Evolutionary conservation across 2,113 vertebrate species (phyloP).

Genomic region (Clinocottus analis): DNA sequence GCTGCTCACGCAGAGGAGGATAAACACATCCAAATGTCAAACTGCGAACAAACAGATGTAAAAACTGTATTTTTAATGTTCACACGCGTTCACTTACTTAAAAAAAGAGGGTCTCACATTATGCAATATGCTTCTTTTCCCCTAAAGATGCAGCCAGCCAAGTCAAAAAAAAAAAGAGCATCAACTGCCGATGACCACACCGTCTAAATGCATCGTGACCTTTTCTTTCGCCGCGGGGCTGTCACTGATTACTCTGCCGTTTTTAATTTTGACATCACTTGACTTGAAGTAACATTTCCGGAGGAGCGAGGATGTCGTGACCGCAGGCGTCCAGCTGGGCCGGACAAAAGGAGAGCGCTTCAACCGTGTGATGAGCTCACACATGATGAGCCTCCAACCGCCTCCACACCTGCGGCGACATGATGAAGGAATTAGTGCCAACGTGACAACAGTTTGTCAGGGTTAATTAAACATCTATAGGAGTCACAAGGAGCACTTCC

Average conservation of each 20-base stretch:
- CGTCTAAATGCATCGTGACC: neutral
- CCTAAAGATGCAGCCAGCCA: too few relatives aligned
- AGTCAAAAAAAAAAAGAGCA: too few relatives aligned
- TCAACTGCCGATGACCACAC: neutral
- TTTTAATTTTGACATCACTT: conserved; percentile 31
- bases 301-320: conserved; percentile 21
- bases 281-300: conserved; percentile 64
- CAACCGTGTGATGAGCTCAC: neutral
- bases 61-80: neutral
- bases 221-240: conserved; percentile 33
- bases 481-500: neutral
- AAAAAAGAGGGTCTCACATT: neutral
- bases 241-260: conserved; percentile 51
- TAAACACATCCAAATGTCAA: conserved; percentile 55
- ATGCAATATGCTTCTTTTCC: neutral
- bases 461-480: conserved; percentile 2
- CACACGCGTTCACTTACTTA: too few relatives aligned
- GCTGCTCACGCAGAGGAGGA: conserved; percentile 29
- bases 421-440: neutral
- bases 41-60: neutral
- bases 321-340: conserved; percentile 56
- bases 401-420: conserved; percentile 1
- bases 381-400: neutral
- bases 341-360: neutral
- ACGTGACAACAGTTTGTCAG: conserved; percentile 15